Percentiles rank a stretch among this genome's conserved stretches.
phyloP scores from a whole-genome alignment of 2,113 vertebrate genomes.

The Ceyx cyanopectus region DNA sequence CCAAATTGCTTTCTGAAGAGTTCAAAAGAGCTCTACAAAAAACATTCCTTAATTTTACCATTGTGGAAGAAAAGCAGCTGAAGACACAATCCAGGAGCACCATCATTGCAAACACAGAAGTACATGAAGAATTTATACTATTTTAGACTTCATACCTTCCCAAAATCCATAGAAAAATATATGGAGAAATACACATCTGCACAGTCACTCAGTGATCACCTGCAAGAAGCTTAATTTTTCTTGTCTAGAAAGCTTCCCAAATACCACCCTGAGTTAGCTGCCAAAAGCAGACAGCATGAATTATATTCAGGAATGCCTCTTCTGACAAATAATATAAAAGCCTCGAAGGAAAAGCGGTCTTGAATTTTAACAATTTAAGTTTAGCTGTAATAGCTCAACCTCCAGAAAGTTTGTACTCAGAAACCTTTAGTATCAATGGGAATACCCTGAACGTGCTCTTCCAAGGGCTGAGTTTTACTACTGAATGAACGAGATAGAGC shows the following conservation, averaged over 20 bases:
- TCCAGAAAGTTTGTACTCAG: background rate
- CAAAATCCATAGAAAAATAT: background rate
- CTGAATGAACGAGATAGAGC: background rate
- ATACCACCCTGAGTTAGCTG: background rate
- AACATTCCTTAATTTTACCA: background rate
- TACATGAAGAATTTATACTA: background rate
- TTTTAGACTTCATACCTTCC: background rate
- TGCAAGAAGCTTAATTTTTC: background rate
- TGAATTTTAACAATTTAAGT: background rate
- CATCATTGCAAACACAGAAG: background rate
- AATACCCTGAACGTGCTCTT: background rate
- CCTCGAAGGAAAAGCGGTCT: background rate
- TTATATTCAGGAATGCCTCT: background rate
- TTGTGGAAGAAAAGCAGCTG: background rate
- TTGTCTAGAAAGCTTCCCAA: background rate
- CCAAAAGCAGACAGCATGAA: background rate
- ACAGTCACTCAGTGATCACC: background rate
- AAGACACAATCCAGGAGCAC: background rate
- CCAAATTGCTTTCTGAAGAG: background rate
- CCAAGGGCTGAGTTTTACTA: background rate
- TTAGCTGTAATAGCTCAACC: background rate
- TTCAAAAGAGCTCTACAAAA: background rate
- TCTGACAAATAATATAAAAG: background rate
- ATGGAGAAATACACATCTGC: background rate
- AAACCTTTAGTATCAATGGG: background rate